Conservation (phyloP, 2,888 invertebrate genomes). For the Polyploca ridens region DNA sequence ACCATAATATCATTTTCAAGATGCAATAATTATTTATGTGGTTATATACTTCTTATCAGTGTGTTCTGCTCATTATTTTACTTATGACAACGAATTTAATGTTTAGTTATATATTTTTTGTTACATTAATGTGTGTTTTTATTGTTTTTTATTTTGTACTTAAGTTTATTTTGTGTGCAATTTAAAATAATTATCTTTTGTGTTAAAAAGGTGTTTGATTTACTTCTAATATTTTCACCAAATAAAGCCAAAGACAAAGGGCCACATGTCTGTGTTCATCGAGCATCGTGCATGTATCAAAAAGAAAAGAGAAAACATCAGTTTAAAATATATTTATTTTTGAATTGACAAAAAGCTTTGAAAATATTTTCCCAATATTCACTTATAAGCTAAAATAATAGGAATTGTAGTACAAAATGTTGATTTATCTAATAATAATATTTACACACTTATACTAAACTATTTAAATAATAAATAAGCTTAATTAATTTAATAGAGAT, state of each 20-base stretch:
- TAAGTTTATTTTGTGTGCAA: conserved; percentile 47
- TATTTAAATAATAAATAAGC: conserved; percentile 6
- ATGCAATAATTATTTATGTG: background rate
- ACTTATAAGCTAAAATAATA: conserved; percentile 19
- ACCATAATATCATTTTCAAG: background rate
- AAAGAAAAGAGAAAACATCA: background rate
- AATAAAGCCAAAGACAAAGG: too few relatives aligned
- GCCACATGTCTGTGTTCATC: too few relatives aligned
- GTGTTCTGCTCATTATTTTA: background rate
- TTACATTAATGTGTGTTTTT: conserved; percentile 31
- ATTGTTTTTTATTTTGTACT: conserved; percentile 43
- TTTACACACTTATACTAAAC: background rate
- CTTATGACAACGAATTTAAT: conserved; percentile 43
- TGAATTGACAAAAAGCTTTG: background rate
- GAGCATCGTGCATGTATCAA: too few relatives aligned
- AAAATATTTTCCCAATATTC: conserved; percentile 5
- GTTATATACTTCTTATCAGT: background rate
- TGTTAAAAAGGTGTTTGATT: conserved; percentile 13
- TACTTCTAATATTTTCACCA: too few relatives aligned
- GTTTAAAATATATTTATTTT: background rate
- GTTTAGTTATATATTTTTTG: conserved; percentile 36
- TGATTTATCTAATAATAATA: conserved; percentile 13
- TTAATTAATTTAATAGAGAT: conserved; percentile 9
- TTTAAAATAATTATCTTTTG: conserved; percentile 39
- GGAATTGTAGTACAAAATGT: conserved; percentile 22